A percentile compares a stretch with the other conserved stretches of the same genome.
phyloP scores from a whole-genome alignment of 53 echinoderm and acorn worm genomes.

The Actinopyga echinites region DNA sequence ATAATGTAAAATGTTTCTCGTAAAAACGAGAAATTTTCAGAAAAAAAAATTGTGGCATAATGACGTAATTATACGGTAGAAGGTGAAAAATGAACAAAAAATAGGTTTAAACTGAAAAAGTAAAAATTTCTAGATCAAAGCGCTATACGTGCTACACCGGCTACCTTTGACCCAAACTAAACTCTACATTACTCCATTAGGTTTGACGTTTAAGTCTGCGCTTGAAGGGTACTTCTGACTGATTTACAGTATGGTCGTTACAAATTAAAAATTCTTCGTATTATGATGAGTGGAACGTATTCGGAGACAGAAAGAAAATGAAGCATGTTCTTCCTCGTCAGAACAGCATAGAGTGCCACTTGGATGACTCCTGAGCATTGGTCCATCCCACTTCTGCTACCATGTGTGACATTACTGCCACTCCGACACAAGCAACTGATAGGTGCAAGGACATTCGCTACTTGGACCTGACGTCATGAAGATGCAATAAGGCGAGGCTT shows the following conservation, averaged over 20 bases:
- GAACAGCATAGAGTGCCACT: background rate
- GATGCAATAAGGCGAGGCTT: too few species aligned
- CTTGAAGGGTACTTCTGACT: background rate
- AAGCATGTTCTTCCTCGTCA: background rate
- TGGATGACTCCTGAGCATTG: background rate
- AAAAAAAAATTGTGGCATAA: too few species aligned
- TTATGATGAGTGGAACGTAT: background rate
- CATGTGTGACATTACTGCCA: background rate
- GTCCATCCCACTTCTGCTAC: slow-evolving; percentile 3
- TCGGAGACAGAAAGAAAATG: background rate
- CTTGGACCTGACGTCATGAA: too few species aligned
- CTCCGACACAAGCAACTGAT: background rate
- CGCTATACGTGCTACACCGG: too few species aligned
- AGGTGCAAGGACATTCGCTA: slow-evolving; percentile 3
- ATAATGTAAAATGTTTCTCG: too few species aligned
- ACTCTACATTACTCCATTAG: slow-evolving; percentile 25
- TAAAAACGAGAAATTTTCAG: too few species aligned
- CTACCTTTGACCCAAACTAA: background rate
- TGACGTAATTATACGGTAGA: too few species aligned
- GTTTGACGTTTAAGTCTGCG: slow-evolving; percentile 30
- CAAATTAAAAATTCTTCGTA: background rate
- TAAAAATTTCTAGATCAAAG: too few species aligned
- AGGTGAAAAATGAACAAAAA: too few species aligned
- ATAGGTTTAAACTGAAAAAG: too few species aligned
- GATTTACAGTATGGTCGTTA: background rate